These are phyloP conservation scores for Anoplopoma fimbria DNA, from an alignment of 2,113 vertebrate genomes.

Conservation along the genomic window DNA sequence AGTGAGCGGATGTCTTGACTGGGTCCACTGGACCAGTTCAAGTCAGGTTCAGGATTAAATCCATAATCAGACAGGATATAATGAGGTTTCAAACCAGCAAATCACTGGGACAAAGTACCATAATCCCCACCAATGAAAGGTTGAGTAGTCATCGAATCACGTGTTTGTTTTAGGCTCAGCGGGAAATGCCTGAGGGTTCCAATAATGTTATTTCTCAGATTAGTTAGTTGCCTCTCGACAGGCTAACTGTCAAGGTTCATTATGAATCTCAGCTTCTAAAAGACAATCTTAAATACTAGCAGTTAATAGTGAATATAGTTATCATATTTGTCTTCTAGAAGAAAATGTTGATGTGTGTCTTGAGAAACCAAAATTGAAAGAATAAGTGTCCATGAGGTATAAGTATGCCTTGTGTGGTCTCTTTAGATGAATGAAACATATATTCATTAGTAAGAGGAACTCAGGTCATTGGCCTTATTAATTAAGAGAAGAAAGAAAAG, in stretches of 20 bases:
- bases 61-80: conserved; percentile 47
- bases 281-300: background rate
- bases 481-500: background rate
- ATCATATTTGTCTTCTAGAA: background rate
- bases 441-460: conserved; percentile 16
- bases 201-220: conserved; percentile 47
- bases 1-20: conserved; percentile 48
- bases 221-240: conserved; percentile 14
- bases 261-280: background rate
- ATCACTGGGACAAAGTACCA: conserved; percentile 23
- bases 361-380: conserved; percentile 1
- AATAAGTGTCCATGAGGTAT: background rate
- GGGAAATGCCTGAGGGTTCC: conserved; percentile 20
- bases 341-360: background rate
- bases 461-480: conserved; percentile 13
- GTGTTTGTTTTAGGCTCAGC: conserved; percentile 58
- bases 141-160: conserved; percentile 45
- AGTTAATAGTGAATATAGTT: background rate
- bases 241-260: background rate
- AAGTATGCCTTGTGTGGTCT: conserved; percentile 12
- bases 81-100: conserved; percentile 60
- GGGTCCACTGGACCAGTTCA: conserved; percentile 49
- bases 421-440: background rate
- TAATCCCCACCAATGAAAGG: conserved; percentile 41
- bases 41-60: conserved; percentile 59